A percentile compares a stretch with the other conserved stretches of the same genome.
Conservation (phyloP, 2,113 vertebrate species). For the Pomatostomus ruficeps region DNA sequence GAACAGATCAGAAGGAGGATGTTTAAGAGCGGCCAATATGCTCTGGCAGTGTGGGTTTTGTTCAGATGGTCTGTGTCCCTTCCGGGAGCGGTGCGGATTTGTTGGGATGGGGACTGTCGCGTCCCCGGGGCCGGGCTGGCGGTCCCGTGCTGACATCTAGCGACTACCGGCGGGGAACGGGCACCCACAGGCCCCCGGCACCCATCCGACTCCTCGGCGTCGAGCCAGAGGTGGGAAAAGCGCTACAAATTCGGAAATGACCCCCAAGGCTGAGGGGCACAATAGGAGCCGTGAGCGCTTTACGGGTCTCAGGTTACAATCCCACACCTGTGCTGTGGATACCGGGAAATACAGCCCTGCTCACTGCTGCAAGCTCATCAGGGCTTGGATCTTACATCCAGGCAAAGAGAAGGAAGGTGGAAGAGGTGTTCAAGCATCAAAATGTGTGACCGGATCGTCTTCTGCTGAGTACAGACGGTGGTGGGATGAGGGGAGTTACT, state of each 20-base stretch:
- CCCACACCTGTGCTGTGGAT: accelerated
- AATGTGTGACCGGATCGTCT: background rate
- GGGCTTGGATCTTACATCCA: background rate
- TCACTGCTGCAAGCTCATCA: accelerated
- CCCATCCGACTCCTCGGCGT: background rate
- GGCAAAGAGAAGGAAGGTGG: background rate
- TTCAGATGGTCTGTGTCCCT: background rate
- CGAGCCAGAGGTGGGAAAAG: background rate
- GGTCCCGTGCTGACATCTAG: slow-evolving; percentile 59
- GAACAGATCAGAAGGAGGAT: background rate
- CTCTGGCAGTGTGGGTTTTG: accelerated
- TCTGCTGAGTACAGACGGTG: background rate
- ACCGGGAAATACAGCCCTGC: background rate
- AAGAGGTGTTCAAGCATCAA: background rate
- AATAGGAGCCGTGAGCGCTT: accelerated
- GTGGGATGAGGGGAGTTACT: accelerated
- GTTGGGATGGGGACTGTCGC: background rate
- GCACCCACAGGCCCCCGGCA: background rate
- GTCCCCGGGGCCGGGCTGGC: background rate
- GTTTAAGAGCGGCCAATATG: accelerated
- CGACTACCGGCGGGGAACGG: background rate
- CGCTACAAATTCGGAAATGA: accelerated
- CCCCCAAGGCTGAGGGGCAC: background rate
- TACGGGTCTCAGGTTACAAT: background rate
- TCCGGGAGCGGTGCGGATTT: background rate